Evolutionary conservation across 2,113 vertebrate species (phyloP).

Genomic region (Microtus montanus): DNA sequence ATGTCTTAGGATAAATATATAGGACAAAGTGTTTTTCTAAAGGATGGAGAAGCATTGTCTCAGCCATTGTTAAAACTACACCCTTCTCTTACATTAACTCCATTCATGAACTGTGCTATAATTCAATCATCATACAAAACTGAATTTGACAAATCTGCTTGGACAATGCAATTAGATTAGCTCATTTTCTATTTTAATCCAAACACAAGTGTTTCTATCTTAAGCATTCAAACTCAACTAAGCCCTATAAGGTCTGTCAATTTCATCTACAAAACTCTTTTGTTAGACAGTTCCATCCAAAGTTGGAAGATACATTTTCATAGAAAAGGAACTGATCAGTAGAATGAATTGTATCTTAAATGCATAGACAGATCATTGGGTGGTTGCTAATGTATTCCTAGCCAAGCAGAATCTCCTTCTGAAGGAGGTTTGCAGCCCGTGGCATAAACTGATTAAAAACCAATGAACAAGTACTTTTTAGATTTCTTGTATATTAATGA

Average conservation of each 20-base stretch:
- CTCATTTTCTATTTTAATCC: constrained; percentile 68
- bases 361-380: constrained; percentile 66
- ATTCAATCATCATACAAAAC: constrained; percentile 41
- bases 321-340: constrained; percentile 51
- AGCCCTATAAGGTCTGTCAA: constrained; percentile 66
- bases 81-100: constrained; percentile 53
- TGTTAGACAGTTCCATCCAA: constrained; percentile 73
- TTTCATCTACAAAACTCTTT: constrained; percentile 68
- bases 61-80: constrained; percentile 14
- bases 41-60: not conserved
- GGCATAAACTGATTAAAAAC: constrained; percentile 78
- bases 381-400: constrained; percentile 72
- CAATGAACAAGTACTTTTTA: constrained; percentile 70
- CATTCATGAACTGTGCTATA: not conserved
- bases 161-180: constrained; percentile 69
- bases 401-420: constrained; percentile 74
- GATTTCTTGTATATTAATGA: constrained; percentile 75
- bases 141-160: constrained; percentile 59
- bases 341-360: constrained; percentile 75
- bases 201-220: constrained; percentile 58
- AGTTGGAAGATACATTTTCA: constrained; percentile 74
- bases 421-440: constrained; percentile 68
- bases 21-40: not conserved
- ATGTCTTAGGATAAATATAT: not conserved
- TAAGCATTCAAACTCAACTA: constrained; percentile 64